Conservation (phyloP, 2,113 vertebrate species). For the Melierax canorus region DNA sequence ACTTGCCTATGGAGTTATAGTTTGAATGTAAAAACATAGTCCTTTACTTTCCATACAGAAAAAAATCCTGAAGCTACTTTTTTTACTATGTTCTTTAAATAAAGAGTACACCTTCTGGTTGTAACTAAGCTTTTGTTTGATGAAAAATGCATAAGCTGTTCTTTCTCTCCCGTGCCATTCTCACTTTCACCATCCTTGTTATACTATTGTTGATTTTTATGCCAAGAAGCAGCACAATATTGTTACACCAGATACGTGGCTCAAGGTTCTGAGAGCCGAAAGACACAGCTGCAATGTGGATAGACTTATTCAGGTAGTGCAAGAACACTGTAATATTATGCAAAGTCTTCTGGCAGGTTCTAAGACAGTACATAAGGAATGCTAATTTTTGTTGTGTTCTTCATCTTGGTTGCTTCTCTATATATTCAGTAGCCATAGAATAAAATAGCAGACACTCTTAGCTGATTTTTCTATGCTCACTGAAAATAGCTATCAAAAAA, state of each 20-base stretch:
- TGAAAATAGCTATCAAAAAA: background rate
- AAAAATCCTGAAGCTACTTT: background rate
- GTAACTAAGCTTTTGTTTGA: background rate
- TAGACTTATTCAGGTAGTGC: background rate
- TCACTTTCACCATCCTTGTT: background rate
- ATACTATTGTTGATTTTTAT: background rate
- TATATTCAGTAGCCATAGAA: background rate
- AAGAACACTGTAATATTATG: background rate
- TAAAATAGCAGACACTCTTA: background rate
- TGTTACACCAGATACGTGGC: too few species aligned
- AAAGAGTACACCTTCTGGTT: background rate
- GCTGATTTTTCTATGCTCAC: background rate
- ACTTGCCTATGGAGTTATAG: background rate
- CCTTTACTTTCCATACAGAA: background rate
- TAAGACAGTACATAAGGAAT: background rate
- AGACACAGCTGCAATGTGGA: background rate
- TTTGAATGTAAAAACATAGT: background rate
- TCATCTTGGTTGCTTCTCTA: background rate
- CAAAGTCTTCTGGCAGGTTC: background rate
- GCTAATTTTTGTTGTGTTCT: background rate
- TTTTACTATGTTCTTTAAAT: background rate
- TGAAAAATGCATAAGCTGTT: background rate
- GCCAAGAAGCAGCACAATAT: background rate
- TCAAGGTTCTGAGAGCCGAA: background rate
- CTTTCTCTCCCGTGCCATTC: background rate